Evolutionary conservation across 2,888 invertebrate species (phyloP).

Genomic region (Tetragnatha montana): DNA sequence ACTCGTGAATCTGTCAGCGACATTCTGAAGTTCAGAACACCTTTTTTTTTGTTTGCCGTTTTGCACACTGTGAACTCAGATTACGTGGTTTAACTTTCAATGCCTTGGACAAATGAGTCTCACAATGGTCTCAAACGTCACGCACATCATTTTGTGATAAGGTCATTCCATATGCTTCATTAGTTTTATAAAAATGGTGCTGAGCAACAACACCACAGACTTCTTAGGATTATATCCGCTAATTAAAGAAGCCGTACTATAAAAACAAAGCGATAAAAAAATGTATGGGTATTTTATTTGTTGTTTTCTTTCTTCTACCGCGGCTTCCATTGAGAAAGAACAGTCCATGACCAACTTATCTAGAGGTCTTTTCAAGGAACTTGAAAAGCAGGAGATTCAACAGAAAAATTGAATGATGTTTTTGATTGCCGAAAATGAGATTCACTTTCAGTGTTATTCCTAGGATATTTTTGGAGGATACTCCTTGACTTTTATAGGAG

Average conservation of each 20-base stretch:
- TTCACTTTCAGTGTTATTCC: no score
- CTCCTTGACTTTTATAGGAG: no score
- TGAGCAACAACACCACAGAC: background rate
- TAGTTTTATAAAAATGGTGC: background rate
- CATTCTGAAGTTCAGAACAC: background rate
- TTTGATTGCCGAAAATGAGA: no score
- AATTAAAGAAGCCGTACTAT: background rate
- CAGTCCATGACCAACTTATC: no score
- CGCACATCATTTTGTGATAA: background rate
- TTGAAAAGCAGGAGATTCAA: no score
- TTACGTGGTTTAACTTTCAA: slow-evolving; percentile 1
- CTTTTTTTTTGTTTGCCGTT: background rate
- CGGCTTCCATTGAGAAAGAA: no score
- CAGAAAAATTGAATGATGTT: no score
- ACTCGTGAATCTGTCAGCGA: background rate
- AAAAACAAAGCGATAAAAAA: background rate
- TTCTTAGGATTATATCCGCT: background rate
- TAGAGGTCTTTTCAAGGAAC: no score
- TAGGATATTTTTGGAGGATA: no score
- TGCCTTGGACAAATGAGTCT: background rate
- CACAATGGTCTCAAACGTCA: background rate
- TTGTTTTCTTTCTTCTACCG: background rate
- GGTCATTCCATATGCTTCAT: background rate
- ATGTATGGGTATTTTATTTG: background rate
- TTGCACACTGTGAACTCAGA: background rate